Evolutionary conservation across 37 sponge, comb jelly and placozoan species (phyloP).

Genomic region (Mnemiopsis leidyi): DNA sequence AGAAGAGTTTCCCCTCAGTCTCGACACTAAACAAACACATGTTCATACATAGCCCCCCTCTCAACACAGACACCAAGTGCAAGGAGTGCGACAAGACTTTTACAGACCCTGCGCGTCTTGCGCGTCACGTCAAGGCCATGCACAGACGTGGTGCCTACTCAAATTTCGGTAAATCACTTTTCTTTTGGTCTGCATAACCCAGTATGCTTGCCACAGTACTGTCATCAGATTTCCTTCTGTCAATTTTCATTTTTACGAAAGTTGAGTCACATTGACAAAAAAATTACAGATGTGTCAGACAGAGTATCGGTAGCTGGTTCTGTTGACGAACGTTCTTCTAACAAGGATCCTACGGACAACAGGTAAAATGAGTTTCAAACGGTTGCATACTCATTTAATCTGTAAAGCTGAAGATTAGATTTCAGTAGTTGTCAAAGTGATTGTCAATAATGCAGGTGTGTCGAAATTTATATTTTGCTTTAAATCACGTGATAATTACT

Average conservation of each 20-base stretch:
- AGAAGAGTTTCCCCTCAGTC: conserved; percentile 55
- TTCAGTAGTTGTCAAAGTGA: too few relatives aligned
- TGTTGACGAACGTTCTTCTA: conserved; percentile 45
- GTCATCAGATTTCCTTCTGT: too few relatives aligned
- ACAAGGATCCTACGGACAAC: conserved; percentile 61
- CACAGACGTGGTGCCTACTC: conserved; percentile 34
- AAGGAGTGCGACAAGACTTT: conserved; percentile 57
- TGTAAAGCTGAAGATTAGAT: background rate
- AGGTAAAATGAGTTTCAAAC: conserved; percentile 25
- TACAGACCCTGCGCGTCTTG: conserved; percentile 19
- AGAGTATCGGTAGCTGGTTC: conserved; percentile 63
- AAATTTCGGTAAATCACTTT: background rate
- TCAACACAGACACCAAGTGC: conserved; percentile 52
- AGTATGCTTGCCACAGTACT: too few relatives aligned
- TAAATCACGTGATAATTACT: too few relatives aligned
- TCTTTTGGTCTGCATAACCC: too few relatives aligned
- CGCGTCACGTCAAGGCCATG: conserved; percentile 50
- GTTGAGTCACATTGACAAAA: too few relatives aligned
- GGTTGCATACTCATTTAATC: background rate
- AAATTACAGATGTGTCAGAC: conserved; percentile 49
- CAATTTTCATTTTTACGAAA: too few relatives aligned
- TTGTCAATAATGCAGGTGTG: too few relatives aligned
- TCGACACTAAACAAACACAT: conserved; percentile 62
- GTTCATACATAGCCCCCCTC: conserved; percentile 56
- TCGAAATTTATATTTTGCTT: too few relatives aligned